Percentiles rank a stretch among this genome's conserved stretches.
Conservation (phyloP, 2,797 vertebrate genomes). For the Mus caroli region DNA sequence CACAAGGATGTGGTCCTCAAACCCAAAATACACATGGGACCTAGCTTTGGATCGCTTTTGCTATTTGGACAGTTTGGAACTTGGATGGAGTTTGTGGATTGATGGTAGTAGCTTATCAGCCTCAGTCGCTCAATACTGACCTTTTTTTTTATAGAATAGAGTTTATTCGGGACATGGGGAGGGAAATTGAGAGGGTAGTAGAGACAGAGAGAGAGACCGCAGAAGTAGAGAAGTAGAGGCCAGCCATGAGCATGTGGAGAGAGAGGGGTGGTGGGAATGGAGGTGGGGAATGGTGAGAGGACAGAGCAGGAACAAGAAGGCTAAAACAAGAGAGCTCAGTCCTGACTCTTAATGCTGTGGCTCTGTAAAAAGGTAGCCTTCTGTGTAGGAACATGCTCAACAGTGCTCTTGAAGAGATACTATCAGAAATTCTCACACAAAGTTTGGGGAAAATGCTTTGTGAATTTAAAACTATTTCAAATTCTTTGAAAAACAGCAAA, state of each 20-base stretch:
- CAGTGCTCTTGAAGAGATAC: neutral
- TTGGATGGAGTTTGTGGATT: slow-evolving; percentile 18
- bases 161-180: too few species aligned
- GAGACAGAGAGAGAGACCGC: too few species aligned
- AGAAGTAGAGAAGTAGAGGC: too few species aligned
- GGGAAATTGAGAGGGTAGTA: too few species aligned
- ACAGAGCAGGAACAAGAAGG: too few species aligned
- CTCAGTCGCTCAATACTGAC: neutral
- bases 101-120: neutral
- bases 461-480: slow-evolving; percentile 52
- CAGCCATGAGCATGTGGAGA: too few species aligned
- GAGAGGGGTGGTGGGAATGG: too few species aligned
- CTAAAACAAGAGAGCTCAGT: neutral
- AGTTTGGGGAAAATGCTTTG: neutral
- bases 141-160: too few species aligned
- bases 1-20: slow-evolving; percentile 3
- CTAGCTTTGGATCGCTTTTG: neutral
- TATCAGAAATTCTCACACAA: slow-evolving; percentile 10
- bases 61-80: neutral
- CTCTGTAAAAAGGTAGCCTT: neutral
- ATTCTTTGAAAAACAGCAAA: slow-evolving; percentile 45
- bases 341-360: neutral
- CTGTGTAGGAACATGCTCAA: neutral
- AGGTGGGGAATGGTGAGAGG: too few species aligned
- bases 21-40: neutral